phyloP scores from a whole-genome alignment of 2,113 vertebrate species.

The Okapia johnstoni region DNA sequence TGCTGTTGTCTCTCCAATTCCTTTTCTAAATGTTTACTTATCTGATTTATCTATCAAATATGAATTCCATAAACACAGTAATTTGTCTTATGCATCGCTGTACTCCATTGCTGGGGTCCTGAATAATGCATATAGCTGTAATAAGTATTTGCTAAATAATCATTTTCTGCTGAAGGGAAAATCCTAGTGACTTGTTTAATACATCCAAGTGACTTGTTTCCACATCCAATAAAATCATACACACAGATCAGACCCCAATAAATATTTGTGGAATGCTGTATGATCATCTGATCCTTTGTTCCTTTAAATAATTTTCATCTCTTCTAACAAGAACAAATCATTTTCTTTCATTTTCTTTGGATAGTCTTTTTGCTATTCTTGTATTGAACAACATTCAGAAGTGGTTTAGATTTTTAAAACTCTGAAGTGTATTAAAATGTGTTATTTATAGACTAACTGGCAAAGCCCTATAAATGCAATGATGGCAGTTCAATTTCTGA shows the following conservation, averaged over 20 bases:
- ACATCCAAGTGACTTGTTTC: background rate
- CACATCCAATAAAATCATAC: background rate
- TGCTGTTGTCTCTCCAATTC: background rate
- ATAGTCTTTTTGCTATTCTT: background rate
- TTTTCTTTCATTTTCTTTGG: background rate
- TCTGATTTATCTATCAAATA: background rate
- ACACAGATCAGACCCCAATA: background rate
- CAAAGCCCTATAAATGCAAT: slow-evolving; percentile 50
- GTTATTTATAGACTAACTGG: slow-evolving; percentile 74
- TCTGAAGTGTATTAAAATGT: slow-evolving; percentile 44
- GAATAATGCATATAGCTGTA: background rate
- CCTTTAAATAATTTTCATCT: background rate
- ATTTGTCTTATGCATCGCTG: background rate
- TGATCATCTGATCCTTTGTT: background rate
- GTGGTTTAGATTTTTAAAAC: slow-evolving; percentile 6
- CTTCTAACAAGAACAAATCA: background rate
- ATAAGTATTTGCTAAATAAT: background rate
- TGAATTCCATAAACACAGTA: background rate
- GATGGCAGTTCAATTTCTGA: slow-evolving; percentile 31
- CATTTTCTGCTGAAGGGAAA: background rate
- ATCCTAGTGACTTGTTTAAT: background rate
- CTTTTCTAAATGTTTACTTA: background rate
- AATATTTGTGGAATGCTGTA: background rate
- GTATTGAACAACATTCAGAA: slow-evolving; percentile 17
- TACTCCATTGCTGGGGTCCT: background rate